These are phyloP conservation scores for Daphoenositta chrysoptera DNA, from an alignment of 2,113 vertebrate species.

Conservation along the genomic window DNA sequence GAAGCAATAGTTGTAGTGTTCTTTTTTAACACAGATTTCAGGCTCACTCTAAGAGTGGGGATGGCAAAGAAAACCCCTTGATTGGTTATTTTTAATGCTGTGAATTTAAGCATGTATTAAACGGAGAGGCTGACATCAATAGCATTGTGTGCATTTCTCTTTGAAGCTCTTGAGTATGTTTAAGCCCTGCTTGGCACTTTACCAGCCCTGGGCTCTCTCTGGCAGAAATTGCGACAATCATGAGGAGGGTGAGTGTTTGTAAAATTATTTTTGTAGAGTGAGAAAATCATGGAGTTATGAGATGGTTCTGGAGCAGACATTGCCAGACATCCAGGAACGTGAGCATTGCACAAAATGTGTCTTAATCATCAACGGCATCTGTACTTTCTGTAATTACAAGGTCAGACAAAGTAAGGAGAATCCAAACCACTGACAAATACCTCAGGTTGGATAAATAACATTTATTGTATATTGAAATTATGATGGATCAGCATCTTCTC, in stretches of 20 bases:
- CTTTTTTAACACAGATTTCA: neutral
- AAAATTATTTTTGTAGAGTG: slow-evolving; percentile 5
- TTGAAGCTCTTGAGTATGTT: slow-evolving; percentile 47
- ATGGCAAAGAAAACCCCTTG: slow-evolving; percentile 11
- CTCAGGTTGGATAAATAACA: neutral
- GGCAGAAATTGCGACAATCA: neutral
- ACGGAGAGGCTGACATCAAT: slow-evolving; percentile 53
- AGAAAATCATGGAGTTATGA: neutral
- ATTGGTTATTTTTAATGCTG: slow-evolving; percentile 53
- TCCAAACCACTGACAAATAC: neutral
- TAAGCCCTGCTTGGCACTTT: slow-evolving; percentile 46
- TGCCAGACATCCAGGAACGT: neutral
- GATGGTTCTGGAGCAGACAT: neutral
- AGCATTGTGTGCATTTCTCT: slow-evolving; percentile 54
- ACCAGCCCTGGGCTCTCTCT: slow-evolving; percentile 34
- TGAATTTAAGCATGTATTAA: slow-evolving; percentile 50
- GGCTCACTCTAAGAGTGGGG: neutral
- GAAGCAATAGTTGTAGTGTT: neutral
- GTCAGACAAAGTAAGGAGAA: neutral
- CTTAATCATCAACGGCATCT: neutral
- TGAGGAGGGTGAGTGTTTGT: neutral
- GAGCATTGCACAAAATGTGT: neutral
- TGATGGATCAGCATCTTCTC: neutral
- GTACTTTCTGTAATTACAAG: neutral
- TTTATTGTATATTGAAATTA: neutral